phyloP scores from a whole-genome alignment of 2,888 invertebrate species.

The Ochropacha duplaris region DNA sequence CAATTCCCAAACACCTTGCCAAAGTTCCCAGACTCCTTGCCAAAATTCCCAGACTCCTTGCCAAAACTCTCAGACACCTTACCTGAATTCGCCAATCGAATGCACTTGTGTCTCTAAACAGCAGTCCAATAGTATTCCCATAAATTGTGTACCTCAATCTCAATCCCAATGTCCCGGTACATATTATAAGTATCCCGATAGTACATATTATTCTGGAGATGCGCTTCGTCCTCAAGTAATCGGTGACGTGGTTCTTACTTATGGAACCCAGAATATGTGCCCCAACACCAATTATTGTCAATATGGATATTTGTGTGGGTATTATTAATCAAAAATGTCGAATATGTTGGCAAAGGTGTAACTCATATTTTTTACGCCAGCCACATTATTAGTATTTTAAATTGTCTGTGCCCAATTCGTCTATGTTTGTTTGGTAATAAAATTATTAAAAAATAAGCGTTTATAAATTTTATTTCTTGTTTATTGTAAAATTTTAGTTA shows the following conservation, averaged over 20 bases:
- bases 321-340: not conserved
- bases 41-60: not conserved
- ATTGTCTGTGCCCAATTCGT: too few relatives aligned
- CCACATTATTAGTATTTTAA: too few relatives aligned
- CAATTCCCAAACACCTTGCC: not conserved
- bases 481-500: too few relatives aligned
- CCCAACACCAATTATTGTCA: not conserved
- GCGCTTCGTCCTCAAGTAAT: not conserved
- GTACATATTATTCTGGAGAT: not conserved
- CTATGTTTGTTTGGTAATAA: too few relatives aligned
- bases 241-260: not conserved
- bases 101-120: slow-evolving; percentile 9
- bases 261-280: not conserved
- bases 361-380: too few relatives aligned
- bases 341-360: too few relatives aligned
- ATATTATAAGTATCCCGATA: not conserved
- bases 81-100: not conserved
- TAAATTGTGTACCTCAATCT: not conserved
- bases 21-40: not conserved
- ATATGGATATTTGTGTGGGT: not conserved
- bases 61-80: not conserved
- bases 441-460: too few relatives aligned
- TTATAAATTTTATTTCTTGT: too few relatives aligned
- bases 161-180: not conserved
- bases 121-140: slow-evolving; percentile 4